Evolutionary conservation across 1,140 invertebrate genomes (phyloP), one percentile per base, ranked within the genome.

Genomic region (Battus philenor): DNA sequence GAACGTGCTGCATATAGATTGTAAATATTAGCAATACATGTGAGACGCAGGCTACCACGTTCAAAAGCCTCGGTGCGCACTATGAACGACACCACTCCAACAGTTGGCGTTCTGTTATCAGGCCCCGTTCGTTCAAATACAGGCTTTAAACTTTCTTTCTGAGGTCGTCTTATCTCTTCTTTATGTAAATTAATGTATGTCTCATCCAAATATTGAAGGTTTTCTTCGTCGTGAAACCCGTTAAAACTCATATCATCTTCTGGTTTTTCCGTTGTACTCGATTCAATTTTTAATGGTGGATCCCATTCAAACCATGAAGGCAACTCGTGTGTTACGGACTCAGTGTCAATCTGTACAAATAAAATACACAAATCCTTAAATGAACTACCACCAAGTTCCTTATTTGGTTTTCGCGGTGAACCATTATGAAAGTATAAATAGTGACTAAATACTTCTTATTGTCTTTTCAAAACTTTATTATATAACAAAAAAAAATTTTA

Each of bases 11-110:
- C 86, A 68, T 91, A 90, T 47, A 91, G 80, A 65, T 89, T 87
- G 85, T 90, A 91, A 73, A 92, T 87, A 55, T 88, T 89, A 17
- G 90, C 90, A 59, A 89, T 88, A 71, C 91, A 93, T 54, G 88
- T 86, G 51, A 93, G 86, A 50, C 88, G 86, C 30, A 93, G 71
- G 45, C 85, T 88, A 45, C 90, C 89, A 12, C 88, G 86, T 49
- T 86, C 85, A 57, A 91, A 90, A 47, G 86, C 88, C 47, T 89
- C 87, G 38, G 77, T 84, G 12, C 80, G 81, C 54, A 90, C 88
- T 15, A 90, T 88, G 48, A 89, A 86, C 38, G 88, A 87, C 57
- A 90, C 59, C 48, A 82, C 66, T 7, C 79, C 78, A 6, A 79
- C 77, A 2, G 78, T 72, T 9, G 75, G 71, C 47, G 79, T 54